phyloP scores from a whole-genome alignment of 2,113 vertebrate species.

The Rynchops niger region DNA sequence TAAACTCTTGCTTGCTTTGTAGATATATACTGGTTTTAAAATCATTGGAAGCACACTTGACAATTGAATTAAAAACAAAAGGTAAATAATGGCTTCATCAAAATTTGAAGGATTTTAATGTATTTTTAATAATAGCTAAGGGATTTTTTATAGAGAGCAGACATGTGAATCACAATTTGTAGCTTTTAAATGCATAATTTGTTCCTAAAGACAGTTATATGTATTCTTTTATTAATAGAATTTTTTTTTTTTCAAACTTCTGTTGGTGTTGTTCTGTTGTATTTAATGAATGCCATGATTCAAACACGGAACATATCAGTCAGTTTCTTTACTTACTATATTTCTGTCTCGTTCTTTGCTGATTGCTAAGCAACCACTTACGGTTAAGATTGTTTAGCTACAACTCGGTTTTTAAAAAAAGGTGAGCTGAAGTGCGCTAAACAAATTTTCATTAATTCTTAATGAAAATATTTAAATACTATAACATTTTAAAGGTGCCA shows the following conservation, averaged over 20 bases:
- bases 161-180: not conserved
- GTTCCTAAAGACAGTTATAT: not conserved
- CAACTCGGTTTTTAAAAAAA: constrained; percentile 1
- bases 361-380: constrained; percentile 66
- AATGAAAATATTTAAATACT: not conserved
- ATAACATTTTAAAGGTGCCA: constrained; percentile 5
- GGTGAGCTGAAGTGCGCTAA: not conserved
- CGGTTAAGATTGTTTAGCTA: constrained; percentile 11
- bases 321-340: constrained; percentile 42
- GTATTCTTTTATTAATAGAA: constrained; percentile 30
- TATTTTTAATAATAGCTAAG: constrained; percentile 51
- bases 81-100: constrained; percentile 43
- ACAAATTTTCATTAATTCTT: not conserved
- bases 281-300: constrained; percentile 45
- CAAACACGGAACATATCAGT: constrained; percentile 14
- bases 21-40: constrained; percentile 61
- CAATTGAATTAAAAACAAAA: constrained; percentile 64
- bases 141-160: not conserved
- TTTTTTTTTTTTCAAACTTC: constrained; percentile 23
- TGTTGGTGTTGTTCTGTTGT: not conserved
- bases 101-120: constrained; percentile 54
- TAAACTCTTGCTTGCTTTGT: constrained; percentile 49
- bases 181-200: constrained; percentile 14
- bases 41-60: constrained; percentile 21
- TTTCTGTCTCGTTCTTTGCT: constrained; percentile 48